Base-by-base conservation (phyloP, 2,888 invertebrate genomes). In the Eupithecia subumbrata region DNA sequence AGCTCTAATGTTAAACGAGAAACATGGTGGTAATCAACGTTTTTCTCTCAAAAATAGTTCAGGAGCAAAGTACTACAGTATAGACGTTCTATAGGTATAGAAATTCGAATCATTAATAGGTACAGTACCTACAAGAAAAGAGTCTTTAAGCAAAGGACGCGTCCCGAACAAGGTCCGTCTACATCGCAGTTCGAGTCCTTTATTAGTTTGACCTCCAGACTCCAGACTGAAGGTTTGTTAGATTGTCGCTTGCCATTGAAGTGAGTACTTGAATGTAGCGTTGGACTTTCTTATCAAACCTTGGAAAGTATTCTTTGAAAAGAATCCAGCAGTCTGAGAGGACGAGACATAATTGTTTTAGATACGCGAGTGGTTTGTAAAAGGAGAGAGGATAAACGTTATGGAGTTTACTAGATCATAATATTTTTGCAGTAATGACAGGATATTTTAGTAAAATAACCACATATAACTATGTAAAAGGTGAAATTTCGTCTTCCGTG, bases 171-270 rank as follows among this genome's bases (percentile, higher is more conserved):
- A 77, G 77, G 77, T 70, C 72, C 72, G 64, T 67, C 40, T 25
- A 71, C 56, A 34, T 66, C 73, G 69, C 69, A 74, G 74, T 60
- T 74, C n/a, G 52, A 68, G 73, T 76, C 71, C 56, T 74, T 77
- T 77, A 75, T 77, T 70, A 73, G 73, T 77, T 67, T 68, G 72
- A 77, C 77, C 77, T 77, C 68, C 74, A 72, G 72, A 75, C 76
- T 30, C 30, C 30, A 30, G 63, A 67, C 66, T 76, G 76, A 77
- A 77, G 74, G 74, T 67, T 77, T 74, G 60, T 67, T 43, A 56
- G 60, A 64, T 16, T 63, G 71, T 63, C 63, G 52, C 37, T 34
- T 12, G 69, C 63, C 12, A 66, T 64, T 67, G 40, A 67, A 37
- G 18, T n/a, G 3, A 40, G 67, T 45, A 52, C 56, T 30, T 52